Conservation (phyloP, 2,797 vertebrate species). For the Trichosurus vulpecula region DNA sequence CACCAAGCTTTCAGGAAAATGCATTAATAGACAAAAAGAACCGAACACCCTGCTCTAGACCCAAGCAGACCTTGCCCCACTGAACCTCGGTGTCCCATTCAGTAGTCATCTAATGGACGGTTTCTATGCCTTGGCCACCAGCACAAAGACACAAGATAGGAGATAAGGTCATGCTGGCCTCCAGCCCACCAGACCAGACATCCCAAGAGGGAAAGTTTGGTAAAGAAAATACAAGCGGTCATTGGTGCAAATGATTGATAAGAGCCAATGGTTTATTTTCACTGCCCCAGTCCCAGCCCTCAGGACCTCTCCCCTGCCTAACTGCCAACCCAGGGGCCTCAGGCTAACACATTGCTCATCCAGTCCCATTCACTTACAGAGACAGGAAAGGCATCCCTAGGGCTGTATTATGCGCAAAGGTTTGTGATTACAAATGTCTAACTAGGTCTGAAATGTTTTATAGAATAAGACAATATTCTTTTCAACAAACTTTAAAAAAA, state of each 20-base stretch:
- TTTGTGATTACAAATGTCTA: constrained; percentile 83
- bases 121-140: constrained; percentile 52
- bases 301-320: constrained; percentile 29
- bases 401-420: constrained; percentile 76
- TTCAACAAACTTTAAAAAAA: constrained; percentile 85
- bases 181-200: constrained; percentile 58
- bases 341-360: constrained; percentile 62
- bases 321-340: constrained; percentile 64
- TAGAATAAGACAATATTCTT: constrained; percentile 85
- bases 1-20: constrained; percentile 22
- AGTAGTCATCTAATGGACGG: not conserved
- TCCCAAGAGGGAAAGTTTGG: constrained; percentile 71
- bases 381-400: constrained; percentile 75
- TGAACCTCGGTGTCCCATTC: constrained; percentile 38
- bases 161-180: constrained; percentile 26
- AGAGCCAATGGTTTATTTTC: constrained; percentile 76
- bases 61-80: not conserved
- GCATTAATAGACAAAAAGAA: not conserved
- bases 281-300: constrained; percentile 60
- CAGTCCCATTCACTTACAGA: constrained; percentile 63
- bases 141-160: constrained; percentile 33
- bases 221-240: constrained; percentile 71
- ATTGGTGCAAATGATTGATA: constrained; percentile 68
- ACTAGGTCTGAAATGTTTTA: constrained; percentile 84
- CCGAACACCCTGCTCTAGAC: constrained; percentile 7